Conservation (phyloP, 2,888 invertebrate species). For the Ashinkailepas kermadecensis region DNA sequence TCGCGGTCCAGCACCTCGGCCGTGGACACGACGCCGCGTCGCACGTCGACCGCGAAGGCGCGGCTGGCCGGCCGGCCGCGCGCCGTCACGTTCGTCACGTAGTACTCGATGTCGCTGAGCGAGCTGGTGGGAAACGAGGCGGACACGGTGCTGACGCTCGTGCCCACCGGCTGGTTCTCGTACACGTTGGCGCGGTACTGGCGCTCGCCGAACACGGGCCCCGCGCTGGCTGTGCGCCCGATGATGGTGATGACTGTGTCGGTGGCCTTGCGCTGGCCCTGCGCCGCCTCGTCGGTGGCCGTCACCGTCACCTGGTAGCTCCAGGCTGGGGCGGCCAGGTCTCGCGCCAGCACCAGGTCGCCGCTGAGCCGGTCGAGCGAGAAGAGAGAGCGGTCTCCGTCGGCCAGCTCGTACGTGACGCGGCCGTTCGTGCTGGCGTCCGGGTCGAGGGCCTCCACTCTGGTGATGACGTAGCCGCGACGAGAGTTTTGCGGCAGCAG, state of each 20-base stretch:
- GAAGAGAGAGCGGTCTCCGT: constrained; percentile 69
- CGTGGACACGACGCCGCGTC: constrained; percentile 38
- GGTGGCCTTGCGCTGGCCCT: constrained; percentile 75
- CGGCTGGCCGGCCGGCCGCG: constrained; percentile 70
- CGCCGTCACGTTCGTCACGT: constrained; percentile 60
- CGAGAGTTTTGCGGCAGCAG: constrained; percentile 55
- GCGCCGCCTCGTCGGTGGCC: constrained; percentile 85
- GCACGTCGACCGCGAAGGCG: constrained; percentile 41
- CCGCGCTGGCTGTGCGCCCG: constrained; percentile 36
- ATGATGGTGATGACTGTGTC: constrained; percentile 80
- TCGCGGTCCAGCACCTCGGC: constrained; percentile 38
- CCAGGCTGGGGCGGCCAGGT: constrained; percentile 56
- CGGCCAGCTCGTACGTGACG: constrained; percentile 80
- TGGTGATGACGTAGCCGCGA: constrained; percentile 59
- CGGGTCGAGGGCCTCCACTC: constrained; percentile 71
- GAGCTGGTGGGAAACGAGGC: constrained; percentile 51
- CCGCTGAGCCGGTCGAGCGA: constrained; percentile 73
- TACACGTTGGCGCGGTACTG: constrained; percentile 65
- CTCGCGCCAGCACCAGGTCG: constrained; percentile 56
- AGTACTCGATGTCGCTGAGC: constrained; percentile 63
- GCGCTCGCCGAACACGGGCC: constrained; percentile 51
- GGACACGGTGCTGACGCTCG: constrained; percentile 70
- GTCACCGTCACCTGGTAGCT: constrained; percentile 74
- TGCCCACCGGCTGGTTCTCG: constrained; percentile 83
- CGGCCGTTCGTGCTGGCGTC: constrained; percentile 87